phyloP scores from a whole-genome alignment of 2,888 invertebrate species.

The Acleris sparsana region DNA sequence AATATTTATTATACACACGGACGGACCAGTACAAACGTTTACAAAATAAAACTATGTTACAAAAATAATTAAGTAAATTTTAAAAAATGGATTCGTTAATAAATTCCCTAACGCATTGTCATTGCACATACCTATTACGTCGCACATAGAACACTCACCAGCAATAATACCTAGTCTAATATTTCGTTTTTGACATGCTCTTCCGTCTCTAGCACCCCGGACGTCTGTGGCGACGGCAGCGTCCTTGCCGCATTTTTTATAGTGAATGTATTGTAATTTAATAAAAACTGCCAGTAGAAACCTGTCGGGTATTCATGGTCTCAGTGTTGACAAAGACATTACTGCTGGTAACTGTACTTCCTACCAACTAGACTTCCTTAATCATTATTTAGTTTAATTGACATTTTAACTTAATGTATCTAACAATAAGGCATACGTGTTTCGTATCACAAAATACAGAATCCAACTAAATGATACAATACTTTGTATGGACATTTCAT shows the following conservation, averaged over 20 bases:
- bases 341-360: neutral
- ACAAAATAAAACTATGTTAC: constrained; percentile 11
- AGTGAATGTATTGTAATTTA: too few species aligned
- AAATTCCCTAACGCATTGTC: constrained; percentile 21
- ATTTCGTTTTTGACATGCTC: too few species aligned
- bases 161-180: too few species aligned
- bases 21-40: constrained; percentile 24
- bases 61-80: constrained; percentile 19
- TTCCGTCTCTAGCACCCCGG: too few species aligned
- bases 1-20: constrained; percentile 22
- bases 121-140: constrained; percentile 27
- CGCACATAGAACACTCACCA: neutral
- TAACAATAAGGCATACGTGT: constrained; percentile 25
- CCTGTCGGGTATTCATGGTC: too few species aligned
- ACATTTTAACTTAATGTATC: constrained; percentile 5
- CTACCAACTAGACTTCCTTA: neutral
- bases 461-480: constrained; percentile 24
- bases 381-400: neutral
- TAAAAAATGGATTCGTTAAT: constrained; percentile 1
- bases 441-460: constrained; percentile 26
- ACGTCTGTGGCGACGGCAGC: too few species aligned
- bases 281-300: too few species aligned
- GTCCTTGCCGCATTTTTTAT: too few species aligned
- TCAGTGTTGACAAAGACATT: too few species aligned
- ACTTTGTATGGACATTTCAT: constrained; percentile 23